phyloP scores from a whole-genome alignment of 2,888 invertebrate genomes.

The Halocaridina rubra region DNA sequence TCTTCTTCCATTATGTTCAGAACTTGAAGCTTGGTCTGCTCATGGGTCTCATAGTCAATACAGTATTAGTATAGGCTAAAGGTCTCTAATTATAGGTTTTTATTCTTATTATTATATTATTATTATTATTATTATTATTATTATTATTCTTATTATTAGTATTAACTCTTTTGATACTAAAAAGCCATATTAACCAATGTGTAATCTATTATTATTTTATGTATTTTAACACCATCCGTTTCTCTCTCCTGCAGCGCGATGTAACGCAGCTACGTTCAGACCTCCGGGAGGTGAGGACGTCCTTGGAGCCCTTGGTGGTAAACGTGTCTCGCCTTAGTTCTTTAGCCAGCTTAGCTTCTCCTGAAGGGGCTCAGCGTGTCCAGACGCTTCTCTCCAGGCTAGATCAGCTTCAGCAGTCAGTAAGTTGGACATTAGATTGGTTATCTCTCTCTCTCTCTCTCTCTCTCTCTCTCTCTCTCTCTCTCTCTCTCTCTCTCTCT shows the following conservation, averaged over 20 bases:
- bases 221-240: background rate
- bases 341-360: conserved; percentile 19
- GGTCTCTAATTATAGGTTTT: background rate
- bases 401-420: conserved; percentile 25
- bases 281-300: background rate
- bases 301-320: conserved; percentile 19
- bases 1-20: background rate
- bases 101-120: background rate
- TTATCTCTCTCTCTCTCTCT: background rate
- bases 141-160: too few species aligned
- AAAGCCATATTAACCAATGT: background rate
- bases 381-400: conserved; percentile 16
- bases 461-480: background rate
- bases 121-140: background rate
- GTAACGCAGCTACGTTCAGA: background rate
- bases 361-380: background rate
- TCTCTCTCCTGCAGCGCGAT: background rate
- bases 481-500: background rate
- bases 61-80: background rate
- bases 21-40: background rate
- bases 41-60: background rate
- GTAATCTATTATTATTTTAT: background rate
- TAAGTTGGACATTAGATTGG: background rate
- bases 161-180: too few species aligned
- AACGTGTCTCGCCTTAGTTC: conserved; percentile 29